phyloP scores from a whole-genome alignment of 2,888 invertebrate genomes.

The Nyleta sp. region DNA sequence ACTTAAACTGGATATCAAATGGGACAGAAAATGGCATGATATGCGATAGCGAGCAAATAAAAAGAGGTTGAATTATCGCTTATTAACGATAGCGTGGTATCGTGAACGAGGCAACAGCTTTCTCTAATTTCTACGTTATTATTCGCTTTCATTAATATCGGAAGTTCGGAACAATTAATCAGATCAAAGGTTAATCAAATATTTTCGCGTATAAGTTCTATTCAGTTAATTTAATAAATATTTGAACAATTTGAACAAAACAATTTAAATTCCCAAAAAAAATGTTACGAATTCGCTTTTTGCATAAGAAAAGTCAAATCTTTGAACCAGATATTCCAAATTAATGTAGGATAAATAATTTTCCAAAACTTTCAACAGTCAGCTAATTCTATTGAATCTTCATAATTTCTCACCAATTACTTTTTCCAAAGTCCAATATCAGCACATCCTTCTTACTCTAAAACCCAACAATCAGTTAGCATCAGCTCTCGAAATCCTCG shows the following conservation, averaged over 20 bases:
- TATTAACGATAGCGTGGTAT: conserved; percentile 29
- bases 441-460: not conserved
- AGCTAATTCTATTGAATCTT: too few relatives aligned
- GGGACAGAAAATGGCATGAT: conserved; percentile 41
- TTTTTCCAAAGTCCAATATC: conserved; percentile 1
- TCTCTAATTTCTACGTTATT: conserved; percentile 44
- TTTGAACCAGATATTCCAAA: too few relatives aligned
- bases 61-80: conserved; percentile 42
- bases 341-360: too few relatives aligned
- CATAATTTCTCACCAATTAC: not conserved
- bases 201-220: too few relatives aligned
- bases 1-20: conserved; percentile 36
- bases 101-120: conserved; percentile 22
- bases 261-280: too few relatives aligned
- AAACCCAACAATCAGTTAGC: conserved; percentile 6
- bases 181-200: too few relatives aligned
- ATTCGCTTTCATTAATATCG: conserved; percentile 46
- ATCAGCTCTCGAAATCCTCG: conserved; percentile 1
- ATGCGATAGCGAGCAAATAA: conserved; percentile 8
- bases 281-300: too few relatives aligned
- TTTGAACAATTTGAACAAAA: too few relatives aligned
- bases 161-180: too few relatives aligned
- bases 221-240: too few relatives aligned
- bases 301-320: too few relatives aligned
- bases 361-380: too few relatives aligned